Base-by-base conservation (phyloP, 2,797 vertebrate species). In the Nyctibius grandis region DNA sequence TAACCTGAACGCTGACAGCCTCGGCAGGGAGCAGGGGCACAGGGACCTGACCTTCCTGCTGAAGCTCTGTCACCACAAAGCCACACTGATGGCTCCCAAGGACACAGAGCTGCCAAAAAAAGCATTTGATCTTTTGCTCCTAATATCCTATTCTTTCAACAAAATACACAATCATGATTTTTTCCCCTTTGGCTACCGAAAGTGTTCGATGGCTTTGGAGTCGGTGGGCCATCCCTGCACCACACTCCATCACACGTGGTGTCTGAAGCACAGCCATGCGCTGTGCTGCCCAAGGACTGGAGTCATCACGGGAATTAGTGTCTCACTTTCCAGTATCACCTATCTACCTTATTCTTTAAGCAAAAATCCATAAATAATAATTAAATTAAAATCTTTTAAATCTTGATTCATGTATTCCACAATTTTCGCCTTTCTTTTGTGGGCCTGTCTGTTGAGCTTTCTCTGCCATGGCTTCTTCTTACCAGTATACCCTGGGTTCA, bases 181-280 rank as follows among this genome's bases (percentile, higher is more conserved):
- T 8, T 10, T 5, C 34, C 56, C 16, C 33, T 33, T 13, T 29
- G 40, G 16, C 28, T 11, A 0, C 6, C 1, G 2, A 1, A 74
- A 40, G 33, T 3, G 21, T 3, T 22, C 2, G 6, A 23, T 26
- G 63, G 85, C n/a, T 9, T 2, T 0, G 0, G 54, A 50, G 64
- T 1, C 60, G 14, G 64, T 1, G 1, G 63, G 34, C 36, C 21
- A 9, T 5, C 25, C 76, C 4, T 36, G 9, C 17, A 1, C 12
- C 69, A n/a, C 11, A 6, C 9, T 16, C 1, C 15, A 29, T 14
- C 29, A 5, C 74, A 3, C 2, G 0, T 3, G 11, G 25, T 3
- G 12, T 17, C 68, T 23, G 28, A 8, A 44, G 33, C 44, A 26
- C 0, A 4, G 57, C 29, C 38, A 5, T 12, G 16, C 4, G 2